Evolutionary conservation across 2,888 invertebrate genomes (phyloP).

Genomic region (Microctonus brassicae): DNA sequence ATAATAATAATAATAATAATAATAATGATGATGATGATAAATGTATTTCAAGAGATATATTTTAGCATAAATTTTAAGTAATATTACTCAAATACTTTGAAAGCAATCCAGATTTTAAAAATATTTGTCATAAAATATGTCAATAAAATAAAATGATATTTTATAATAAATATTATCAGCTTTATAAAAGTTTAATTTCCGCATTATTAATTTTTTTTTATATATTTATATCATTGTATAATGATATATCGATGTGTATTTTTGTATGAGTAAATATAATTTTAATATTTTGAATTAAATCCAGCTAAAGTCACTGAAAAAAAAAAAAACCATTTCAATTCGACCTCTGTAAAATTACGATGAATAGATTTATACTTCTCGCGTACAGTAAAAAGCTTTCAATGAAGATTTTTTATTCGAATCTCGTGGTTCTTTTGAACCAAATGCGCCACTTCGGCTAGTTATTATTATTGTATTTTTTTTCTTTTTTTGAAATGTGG

Average conservation of each 20-base stretch:
- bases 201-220: no score
- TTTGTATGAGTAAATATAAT: no score
- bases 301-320: neutral
- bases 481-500: neutral
- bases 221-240: no score
- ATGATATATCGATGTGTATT: no score
- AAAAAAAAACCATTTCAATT: slow-evolving; percentile 21
- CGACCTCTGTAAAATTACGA: neutral
- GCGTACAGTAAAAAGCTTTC: slow-evolving; percentile 14
- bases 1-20: no score
- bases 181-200: no score
- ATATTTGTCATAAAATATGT: neutral
- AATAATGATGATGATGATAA: no score
- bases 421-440: neutral
- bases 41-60: no score
- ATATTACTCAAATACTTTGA: neutral
- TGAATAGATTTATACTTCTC: slow-evolving; percentile 26
- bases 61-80: no score
- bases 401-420: slow-evolving; percentile 2
- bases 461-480: neutral
- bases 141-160: neutral
- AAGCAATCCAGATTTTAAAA: neutral
- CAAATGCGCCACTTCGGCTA: slow-evolving; percentile 15
- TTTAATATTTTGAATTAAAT: no score
- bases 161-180: neutral